Evolutionary conservation across 1,140 invertebrate species (phyloP), one percentile per base, ranked within the genome.

Genomic region (Tetragonula clypearis): DNA sequence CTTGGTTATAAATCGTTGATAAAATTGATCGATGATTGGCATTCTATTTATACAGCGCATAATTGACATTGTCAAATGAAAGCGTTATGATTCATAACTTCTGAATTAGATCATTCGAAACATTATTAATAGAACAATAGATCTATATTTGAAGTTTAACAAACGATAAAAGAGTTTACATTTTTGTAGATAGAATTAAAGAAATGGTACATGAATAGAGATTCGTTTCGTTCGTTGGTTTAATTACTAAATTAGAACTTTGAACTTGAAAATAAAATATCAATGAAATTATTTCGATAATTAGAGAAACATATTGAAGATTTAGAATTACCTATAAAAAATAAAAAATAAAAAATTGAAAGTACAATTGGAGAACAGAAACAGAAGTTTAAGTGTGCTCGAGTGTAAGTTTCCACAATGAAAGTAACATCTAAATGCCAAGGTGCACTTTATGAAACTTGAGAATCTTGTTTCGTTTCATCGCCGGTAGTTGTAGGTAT

Each of bases 361-460:
- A 1, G 21, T 19, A 41, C 41, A 6, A 11, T 21, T 6, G 2
- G 1, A 14, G 1, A 2, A 35, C 35, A 35, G 35, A 35, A 5
- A 4, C 80, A 30, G 62, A 58, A 82, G 62, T 68, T 30, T 75
- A 68, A 35, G 41, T 80, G 78, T 81, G 72, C 79, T 69, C 73
- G 55, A 88, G 62, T n/a, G 69, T 86, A 92, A 85, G 88, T 92
- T 90, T 91, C 92, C 92, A 94, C 83, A 90, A 90, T 88, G 82
- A 82, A 92, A 91, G 91, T 90, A 92, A 94, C 90, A 89, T 8
- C 41, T 49, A 49, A 49, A 49, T 49, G 41, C 41, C 41, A 49
- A 49, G 90, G 49, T 88, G 72, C 60, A 79, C 72, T 94, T 93
- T 93, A 92, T 90, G 92, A 78, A 93, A 88, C 91, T 83, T 91